These are phyloP conservation scores for Luehdorfia chinensis DNA, from an alignment of 1,140 invertebrate species.

Conservation along the genomic window DNA sequence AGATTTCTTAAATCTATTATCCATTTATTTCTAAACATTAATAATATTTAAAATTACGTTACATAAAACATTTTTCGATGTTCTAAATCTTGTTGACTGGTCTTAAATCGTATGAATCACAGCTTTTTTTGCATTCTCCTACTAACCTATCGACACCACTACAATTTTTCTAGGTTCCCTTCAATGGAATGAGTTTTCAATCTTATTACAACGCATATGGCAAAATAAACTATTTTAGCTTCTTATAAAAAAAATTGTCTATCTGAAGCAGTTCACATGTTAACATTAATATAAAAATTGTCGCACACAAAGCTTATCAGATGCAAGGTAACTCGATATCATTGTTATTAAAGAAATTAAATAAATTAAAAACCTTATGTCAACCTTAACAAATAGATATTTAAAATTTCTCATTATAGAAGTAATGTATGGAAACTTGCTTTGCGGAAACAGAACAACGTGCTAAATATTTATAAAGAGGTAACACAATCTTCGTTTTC, in stretches of 20 bases:
- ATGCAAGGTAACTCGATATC: constrained; percentile 12
- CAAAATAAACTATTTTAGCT: constrained; percentile 39
- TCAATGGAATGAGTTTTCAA: constrained; percentile 62
- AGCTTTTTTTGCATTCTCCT: constrained; percentile 72
- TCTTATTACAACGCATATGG: constrained; percentile 57
- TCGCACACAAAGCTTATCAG: constrained; percentile 4
- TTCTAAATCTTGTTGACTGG: constrained; percentile 76
- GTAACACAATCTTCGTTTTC: constrained; percentile 35
- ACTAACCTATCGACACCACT: constrained; percentile 71
- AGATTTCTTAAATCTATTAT: constrained; percentile 73
- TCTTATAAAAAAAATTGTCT: constrained; percentile 13
- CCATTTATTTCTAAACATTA: constrained; percentile 59
- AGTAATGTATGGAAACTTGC: constrained; percentile 13
- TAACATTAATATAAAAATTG: constrained; percentile 3
- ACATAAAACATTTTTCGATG: constrained; percentile 75
- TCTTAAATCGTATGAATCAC: constrained; percentile 74
- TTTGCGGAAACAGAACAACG: constrained; percentile 10
- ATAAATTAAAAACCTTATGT: constrained; percentile 11
- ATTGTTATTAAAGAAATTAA: constrained; percentile 10
- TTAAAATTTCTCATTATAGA: background rate
- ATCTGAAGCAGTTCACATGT: constrained; percentile 1
- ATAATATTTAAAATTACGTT: constrained; percentile 63
- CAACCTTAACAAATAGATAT: constrained; percentile 1
- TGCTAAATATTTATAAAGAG: constrained; percentile 34
- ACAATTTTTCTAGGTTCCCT: constrained; percentile 65